Conservation (phyloP, 2,888 invertebrate genomes). For the Hirtodrosophila duncani region DNA sequence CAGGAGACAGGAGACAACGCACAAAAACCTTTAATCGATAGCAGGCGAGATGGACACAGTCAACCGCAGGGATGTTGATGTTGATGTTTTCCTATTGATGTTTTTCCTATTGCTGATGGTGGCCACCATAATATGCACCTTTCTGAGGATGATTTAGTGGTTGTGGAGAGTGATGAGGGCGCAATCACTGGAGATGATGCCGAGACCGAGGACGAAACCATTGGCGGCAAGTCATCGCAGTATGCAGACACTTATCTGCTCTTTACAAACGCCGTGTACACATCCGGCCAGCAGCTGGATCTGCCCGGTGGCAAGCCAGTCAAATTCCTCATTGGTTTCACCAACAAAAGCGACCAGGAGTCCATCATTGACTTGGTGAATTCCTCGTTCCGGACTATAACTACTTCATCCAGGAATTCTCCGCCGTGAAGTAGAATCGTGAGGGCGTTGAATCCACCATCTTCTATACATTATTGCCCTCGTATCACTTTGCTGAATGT, state of each 20-base stretch:
- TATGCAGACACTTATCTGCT: slow-evolving; percentile 94
- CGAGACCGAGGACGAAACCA: slow-evolving; percentile 80
- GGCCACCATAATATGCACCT: slow-evolving; percentile 85
- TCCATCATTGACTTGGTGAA: slow-evolving; percentile 95
- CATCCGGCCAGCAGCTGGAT: slow-evolving; percentile 84
- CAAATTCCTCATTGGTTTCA: slow-evolving; percentile 97
- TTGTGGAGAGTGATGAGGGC: slow-evolving; percentile 75
- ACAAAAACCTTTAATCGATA: no score
- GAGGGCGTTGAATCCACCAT: slow-evolving; percentile 95
- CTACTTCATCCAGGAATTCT: slow-evolving; percentile 99
- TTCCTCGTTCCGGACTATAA: slow-evolving; percentile 99
- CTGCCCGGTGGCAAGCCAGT: slow-evolving; percentile 90
- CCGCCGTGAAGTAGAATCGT: slow-evolving; percentile 91
- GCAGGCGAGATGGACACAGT: no score
- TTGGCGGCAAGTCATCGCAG: slow-evolving; percentile 83
- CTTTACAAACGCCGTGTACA: slow-evolving; percentile 88
- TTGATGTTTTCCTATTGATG: no score
- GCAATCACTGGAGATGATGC: slow-evolving; percentile 79
- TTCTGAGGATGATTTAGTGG: slow-evolving; percentile 84
- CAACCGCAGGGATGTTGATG: no score
- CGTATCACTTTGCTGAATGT: slow-evolving; percentile 96
- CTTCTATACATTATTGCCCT: slow-evolving; percentile 95
- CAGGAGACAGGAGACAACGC: no score
- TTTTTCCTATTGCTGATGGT: slow-evolving; percentile 83
- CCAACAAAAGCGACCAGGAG: slow-evolving; percentile 94